These are phyloP conservation scores for Podocnemis expansa DNA, from an alignment of 2,113 vertebrate species.

Conservation along the genomic window DNA sequence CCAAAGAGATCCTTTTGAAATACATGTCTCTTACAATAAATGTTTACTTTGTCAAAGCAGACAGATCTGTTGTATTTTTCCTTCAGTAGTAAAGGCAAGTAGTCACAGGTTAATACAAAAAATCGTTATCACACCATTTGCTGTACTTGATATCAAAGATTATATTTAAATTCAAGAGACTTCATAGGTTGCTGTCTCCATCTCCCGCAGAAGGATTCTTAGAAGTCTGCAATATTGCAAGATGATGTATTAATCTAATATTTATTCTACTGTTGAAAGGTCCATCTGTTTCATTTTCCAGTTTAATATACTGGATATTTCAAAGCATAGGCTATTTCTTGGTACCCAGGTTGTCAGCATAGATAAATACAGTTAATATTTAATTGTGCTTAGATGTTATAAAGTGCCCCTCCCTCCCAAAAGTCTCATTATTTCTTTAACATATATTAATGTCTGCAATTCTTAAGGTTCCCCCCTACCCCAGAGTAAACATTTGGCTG, in stretches of 20 bases:
- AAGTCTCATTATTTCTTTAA: not conserved
- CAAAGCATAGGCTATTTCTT: not conserved
- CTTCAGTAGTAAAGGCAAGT: constrained; percentile 1
- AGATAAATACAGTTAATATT: not conserved
- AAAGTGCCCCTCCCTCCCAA: not conserved
- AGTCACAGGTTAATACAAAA: not conserved
- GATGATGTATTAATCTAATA: not conserved
- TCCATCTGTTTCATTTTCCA: not conserved
- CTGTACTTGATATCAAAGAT: not conserved
- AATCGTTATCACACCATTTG: not conserved
- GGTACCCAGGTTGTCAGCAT: not conserved
- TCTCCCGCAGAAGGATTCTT: not conserved
- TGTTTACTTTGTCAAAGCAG: not conserved
- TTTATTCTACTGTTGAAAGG: not conserved
- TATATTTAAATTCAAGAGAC: not conserved
- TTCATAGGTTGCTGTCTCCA: not conserved
- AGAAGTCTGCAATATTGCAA: not conserved
- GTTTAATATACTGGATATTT: not conserved
- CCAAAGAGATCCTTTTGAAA: not conserved
- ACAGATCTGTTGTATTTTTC: not conserved
- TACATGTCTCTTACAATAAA: not conserved
- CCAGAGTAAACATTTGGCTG: not conserved
- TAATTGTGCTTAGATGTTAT: not conserved
- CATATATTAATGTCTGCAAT: not conserved
- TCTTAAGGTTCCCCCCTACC: too few species aligned